phyloP scores from a whole-genome alignment of 2,888 invertebrate genomes.

The Tupiocoris notatus region DNA sequence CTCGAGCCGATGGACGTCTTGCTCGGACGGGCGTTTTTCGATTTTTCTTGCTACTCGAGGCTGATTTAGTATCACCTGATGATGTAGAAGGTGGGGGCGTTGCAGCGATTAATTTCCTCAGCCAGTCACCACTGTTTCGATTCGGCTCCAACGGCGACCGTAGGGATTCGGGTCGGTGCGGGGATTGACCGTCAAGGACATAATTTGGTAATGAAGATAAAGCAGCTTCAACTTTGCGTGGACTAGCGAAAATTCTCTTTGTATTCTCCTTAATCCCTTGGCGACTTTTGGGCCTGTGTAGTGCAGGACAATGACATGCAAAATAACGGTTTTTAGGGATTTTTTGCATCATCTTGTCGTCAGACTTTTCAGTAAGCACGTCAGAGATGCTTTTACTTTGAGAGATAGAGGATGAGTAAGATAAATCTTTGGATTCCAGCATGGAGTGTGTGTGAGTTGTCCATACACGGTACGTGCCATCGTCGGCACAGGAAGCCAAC shows the following conservation, averaged over 20 bases:
- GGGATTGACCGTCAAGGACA: conserved; percentile 72
- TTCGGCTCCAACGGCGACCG: not conserved
- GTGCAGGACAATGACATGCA: not conserved
- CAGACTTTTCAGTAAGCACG: not conserved
- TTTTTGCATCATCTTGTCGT: not conserved
- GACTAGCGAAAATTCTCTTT: not conserved
- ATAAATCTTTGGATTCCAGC: too few relatives aligned
- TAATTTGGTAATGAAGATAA: conserved; percentile 68
- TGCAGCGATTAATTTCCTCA: conserved; percentile 8
- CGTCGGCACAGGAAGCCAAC: conserved; percentile 30
- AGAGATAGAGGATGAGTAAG: too few relatives aligned
- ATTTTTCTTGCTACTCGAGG: conserved; percentile 4
- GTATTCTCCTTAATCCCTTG: not conserved
- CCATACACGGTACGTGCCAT: conserved; percentile 10
- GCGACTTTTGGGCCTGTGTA: not conserved
- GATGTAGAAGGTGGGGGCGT: conserved; percentile 8
- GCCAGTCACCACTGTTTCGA: conserved; percentile 6
- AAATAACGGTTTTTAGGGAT: not conserved
- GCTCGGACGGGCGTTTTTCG: not conserved
- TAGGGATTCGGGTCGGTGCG: conserved; percentile 65
- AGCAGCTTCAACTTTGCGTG: conserved; percentile 1
- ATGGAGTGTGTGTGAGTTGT: not conserved
- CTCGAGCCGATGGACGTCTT: not conserved
- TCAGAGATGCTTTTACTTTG: too few relatives aligned
- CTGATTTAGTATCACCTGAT: not conserved